phyloP scores from a whole-genome alignment of 2,797 vertebrate genomes.

The Gallinago solitaria region DNA sequence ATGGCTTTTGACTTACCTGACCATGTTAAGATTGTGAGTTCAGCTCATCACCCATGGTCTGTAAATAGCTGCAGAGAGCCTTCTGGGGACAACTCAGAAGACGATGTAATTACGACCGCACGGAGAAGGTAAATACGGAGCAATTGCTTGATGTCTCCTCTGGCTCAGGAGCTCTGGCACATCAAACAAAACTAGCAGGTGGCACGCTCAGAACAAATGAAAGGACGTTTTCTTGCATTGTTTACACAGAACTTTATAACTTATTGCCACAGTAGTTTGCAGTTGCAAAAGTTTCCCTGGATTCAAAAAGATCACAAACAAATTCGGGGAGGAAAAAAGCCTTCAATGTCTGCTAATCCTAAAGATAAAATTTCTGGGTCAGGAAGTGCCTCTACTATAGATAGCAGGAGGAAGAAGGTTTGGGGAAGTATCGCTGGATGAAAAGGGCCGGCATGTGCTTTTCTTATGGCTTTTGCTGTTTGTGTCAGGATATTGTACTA shows the following conservation, averaged over 20 bases:
- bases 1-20: neutral
- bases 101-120: fast-evolving
- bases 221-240: neutral
- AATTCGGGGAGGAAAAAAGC: neutral
- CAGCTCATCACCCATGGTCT: neutral
- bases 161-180: neutral
- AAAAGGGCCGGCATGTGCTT: slow-evolving; percentile 7
- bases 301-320: neutral
- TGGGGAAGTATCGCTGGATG: neutral
- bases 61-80: neutral
- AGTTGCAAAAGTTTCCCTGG: neutral
- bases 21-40: neutral
- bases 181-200: slow-evolving; percentile 13
- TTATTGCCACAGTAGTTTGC: neutral
- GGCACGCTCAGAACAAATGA: neutral
- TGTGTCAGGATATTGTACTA: neutral
- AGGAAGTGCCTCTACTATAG: slow-evolving; percentile 22
- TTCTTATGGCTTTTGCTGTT: neutral
- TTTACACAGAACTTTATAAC: neutral
- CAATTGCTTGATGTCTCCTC: neutral
- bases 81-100: neutral
- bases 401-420: slow-evolving; percentile 28
- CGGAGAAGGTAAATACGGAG: neutral
- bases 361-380: slow-evolving; percentile 44
- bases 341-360: slow-evolving; percentile 40